Evolutionary conservation across 64 coral and sea anemone genomes (phyloP).

Genomic region (Dendrophyllia cribrosa): DNA sequence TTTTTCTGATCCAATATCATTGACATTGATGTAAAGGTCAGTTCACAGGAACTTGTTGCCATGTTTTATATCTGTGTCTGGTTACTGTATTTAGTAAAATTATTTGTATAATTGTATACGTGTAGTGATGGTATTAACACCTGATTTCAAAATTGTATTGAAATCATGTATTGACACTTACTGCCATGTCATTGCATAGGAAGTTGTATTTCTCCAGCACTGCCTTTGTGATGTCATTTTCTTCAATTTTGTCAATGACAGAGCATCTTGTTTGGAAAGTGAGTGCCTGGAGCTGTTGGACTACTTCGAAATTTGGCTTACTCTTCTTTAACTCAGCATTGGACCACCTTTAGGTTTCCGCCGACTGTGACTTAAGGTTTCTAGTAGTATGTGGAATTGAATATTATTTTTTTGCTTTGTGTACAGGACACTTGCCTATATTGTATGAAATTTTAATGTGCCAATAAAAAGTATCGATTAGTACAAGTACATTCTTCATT

Average conservation of each 20-base stretch:
- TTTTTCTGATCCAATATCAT: too few relatives aligned
- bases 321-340: neutral
- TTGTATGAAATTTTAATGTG: too few relatives aligned
- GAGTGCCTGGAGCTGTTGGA: neutral
- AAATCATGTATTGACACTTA: too few relatives aligned
- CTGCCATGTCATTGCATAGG: neutral
- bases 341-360: neutral
- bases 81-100: too few relatives aligned
- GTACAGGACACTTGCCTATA: neutral
- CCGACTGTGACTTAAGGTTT: neutral
- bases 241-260: neutral
- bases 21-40: too few relatives aligned
- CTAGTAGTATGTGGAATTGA: neutral
- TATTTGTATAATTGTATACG: neutral
- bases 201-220: neutral
- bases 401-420: neutral
- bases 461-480: too few relatives aligned
- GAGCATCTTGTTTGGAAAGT: neutral
- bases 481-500: too few relatives aligned
- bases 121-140: neutral
- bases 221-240: neutral
- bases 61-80: too few relatives aligned
- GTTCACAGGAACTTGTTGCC: too few relatives aligned
- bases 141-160: neutral
- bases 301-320: neutral